Base-by-base conservation (phyloP, 92 coral and sea anemone genomes). In the Zoanthus sociatus region DNA sequence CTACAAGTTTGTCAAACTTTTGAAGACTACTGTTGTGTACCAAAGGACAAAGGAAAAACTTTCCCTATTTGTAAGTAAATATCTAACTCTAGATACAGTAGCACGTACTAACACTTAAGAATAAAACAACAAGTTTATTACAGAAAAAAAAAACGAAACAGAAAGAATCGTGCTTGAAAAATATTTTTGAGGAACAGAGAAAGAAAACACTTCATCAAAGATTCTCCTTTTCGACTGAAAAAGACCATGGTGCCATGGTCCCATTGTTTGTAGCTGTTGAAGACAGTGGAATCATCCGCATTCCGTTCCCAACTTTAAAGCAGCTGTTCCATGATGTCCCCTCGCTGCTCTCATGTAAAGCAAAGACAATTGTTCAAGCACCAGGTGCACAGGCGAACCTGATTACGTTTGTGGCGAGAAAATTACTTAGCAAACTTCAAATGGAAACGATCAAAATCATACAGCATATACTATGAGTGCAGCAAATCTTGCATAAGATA, bases 11-110 rank as follows among this genome's bases (percentile, higher is more conserved):
- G 16, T 54, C 7, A 58, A 75, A 58, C 20, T 58, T 58, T 58
- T 58, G 64, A 58, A 58, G 64, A 54, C 54, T 3, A 76, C 67
- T 26, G 90, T 90, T 50, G 75, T 86, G 20, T 83, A 87, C 37
- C 90, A 90, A 71, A 71, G 78, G 46, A 86, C 87, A 1, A 87
- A 90, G 84, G 87, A 90, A 78, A 85, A 86, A 6, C 90, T 78
- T 13, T 79, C 90, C 16, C 9, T 90, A 16, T 66, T 72, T 67
- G 92, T 87, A 13, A 79, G 44, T 51, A 87, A 90, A 30, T 77
- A 78, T 14, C 47, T 86, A 76, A 55, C 20, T 58, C 64, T 58
- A 11, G 64, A 58, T 12, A 58, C 64, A 26, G 26, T 26, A 26
- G 26, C 5, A 58, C 20, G 64, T 58, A 58, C 64, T n/a, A 58